Percentiles rank a stretch among this genome's conserved stretches.
Evolutionary conservation across 2,888 invertebrate genomes (phyloP).

Genomic region (Pseudanteris insignis): DNA sequence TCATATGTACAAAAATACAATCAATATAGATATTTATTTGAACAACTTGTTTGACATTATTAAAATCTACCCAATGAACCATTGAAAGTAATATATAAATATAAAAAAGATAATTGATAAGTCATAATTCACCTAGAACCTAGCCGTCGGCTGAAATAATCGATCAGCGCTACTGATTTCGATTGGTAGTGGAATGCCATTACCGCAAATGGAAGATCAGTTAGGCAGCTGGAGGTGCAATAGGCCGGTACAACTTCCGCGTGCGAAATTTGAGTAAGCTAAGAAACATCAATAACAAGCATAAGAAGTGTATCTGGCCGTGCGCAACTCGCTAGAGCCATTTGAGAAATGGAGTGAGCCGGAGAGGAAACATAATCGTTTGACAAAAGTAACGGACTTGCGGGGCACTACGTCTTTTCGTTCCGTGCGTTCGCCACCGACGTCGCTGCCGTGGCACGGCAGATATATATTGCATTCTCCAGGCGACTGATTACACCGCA

Average conservation of each 20-base stretch:
- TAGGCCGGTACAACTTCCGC: constrained; percentile 26
- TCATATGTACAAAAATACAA: too few species aligned
- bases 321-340: constrained; percentile 8
- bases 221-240: constrained; percentile 14
- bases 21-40: too few species aligned
- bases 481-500: constrained; percentile 39
- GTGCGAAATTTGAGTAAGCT: constrained; percentile 11
- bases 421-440: constrained; percentile 27
- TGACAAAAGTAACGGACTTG: constrained; percentile 35
- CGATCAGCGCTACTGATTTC: constrained; percentile 18
- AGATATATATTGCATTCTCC: constrained; percentile 35
- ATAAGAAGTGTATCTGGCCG: constrained; percentile 14
- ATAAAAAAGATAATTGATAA: too few species aligned
- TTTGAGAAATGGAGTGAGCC: constrained; percentile 24
- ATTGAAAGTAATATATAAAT: too few species aligned
- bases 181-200: constrained; percentile 8
- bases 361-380: constrained; percentile 24
- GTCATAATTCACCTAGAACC: too few species aligned
- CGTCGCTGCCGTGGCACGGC: constrained; percentile 30
- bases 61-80: too few species aligned
- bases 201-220: constrained; percentile 20
- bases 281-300: constrained; percentile 20
- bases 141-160: neutral
- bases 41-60: too few species aligned
- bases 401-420: constrained; percentile 29